Conservation (phyloP, 2,797 vertebrate genomes). For the Cossypha heuglini region DNA sequence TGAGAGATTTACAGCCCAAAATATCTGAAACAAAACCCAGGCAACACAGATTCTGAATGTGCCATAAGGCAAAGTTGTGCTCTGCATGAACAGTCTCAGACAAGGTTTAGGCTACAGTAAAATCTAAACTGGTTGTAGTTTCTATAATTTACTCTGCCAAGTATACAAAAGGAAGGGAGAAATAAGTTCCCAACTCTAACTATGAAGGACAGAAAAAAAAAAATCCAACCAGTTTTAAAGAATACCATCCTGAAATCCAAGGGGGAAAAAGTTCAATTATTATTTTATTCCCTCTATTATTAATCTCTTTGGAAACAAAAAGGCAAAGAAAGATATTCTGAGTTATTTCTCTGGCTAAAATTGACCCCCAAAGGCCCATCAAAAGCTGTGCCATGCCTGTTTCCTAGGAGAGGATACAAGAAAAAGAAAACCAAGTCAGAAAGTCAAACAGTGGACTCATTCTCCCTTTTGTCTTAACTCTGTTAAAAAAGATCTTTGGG, state of each 20-base stretch:
- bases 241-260: not conserved
- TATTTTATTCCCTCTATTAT: not conserved
- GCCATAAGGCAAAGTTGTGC: not conserved
- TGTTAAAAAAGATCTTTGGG: not conserved
- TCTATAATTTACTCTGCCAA: not conserved
- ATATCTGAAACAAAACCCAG: not conserved
- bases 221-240: not conserved
- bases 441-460: not conserved
- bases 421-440: not conserved
- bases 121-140: not conserved
- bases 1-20: not conserved
- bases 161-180: not conserved
- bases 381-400: not conserved
- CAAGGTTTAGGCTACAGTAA: not conserved
- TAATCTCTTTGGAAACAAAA: not conserved
- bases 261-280: not conserved
- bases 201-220: not conserved
- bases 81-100: not conserved
- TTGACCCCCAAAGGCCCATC: not conserved
- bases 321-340: not conserved
- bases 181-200: not conserved
- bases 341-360: not conserved
- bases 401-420: not conserved
- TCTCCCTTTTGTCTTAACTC: not conserved
- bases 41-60: not conserved